Evolutionary conservation across 2,113 vertebrate species (phyloP), one percentile per base, ranked within the genome.

Genomic region (Pollimyrus isidori): DNA sequence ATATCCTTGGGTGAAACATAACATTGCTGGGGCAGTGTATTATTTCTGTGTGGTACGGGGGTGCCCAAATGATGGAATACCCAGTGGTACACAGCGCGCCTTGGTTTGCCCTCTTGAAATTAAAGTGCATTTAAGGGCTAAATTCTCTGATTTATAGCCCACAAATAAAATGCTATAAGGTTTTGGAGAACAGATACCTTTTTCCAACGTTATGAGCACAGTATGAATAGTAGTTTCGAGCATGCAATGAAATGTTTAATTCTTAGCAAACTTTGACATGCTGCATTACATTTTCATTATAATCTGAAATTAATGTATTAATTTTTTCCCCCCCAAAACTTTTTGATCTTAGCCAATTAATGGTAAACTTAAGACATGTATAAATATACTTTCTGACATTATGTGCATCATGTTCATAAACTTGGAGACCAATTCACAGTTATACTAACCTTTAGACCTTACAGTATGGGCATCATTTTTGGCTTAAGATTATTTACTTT

Each of bases 111-210:
- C 87, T 62, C 56, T 65, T 45, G 53, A 58, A 87, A 87, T 87
- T 45, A 87, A 87, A 87, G 52, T 58, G 52, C 87, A 62, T 87
- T 65, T 87, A 87, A 87, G 50, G 85, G 85, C 85, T 53, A 87
- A 87, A 65, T 46, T 87, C 52, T 45, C 87, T 88, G 58, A 88
- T 52, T 26, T 88, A 65, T 88, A 26, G 87, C 87, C 35, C 48
- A 39, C 65, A 42, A 26, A 50, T 86, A 86, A 86, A 86, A 49
- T 50, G 85, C 48, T 52, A 17, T 35, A 50, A 17, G 30, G 50
- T 5, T 87, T 87, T 87, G n/a, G 85, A 87, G 49, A 87, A 86
- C 30, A 86, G 48, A 53, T 53, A 87, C 85, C 48, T 87, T 26
- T 11, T 39, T 19, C 30, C 50, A 35, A 56, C n/a, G 17, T 21